Percentiles rank a stretch among this genome's conserved stretches.
Conservation (phyloP, 2,113 vertebrate genomes). For the Hiodon tergisus region DNA sequence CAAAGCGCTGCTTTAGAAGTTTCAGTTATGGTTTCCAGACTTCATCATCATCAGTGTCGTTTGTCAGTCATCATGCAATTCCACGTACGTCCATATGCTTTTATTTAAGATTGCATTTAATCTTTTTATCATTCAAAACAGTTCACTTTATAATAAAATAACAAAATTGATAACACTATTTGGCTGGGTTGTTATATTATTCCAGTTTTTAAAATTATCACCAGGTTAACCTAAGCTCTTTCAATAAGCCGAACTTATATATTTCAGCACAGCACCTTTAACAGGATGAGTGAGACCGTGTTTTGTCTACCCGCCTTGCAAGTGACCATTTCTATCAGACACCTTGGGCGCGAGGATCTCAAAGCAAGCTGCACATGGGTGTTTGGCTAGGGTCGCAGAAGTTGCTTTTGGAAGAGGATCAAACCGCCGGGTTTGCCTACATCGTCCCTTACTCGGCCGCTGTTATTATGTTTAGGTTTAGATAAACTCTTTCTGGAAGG, state of each 20-base stretch:
- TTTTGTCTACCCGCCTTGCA: conserved; percentile 50
- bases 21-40: too few relatives aligned
- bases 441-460: conserved; percentile 60
- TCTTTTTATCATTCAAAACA: too few relatives aligned
- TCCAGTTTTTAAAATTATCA: too few relatives aligned
- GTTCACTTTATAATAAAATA: too few relatives aligned
- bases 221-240: neutral
- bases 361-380: conserved; percentile 53
- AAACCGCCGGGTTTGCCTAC: conserved; percentile 61
- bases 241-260: neutral
- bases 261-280: conserved; percentile 23
- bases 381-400: conserved; percentile 65
- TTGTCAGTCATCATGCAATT: too few relatives aligned
- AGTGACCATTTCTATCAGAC: conserved; percentile 61
- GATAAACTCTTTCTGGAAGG: conserved; percentile 78
- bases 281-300: conserved; percentile 38
- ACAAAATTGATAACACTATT: too few relatives aligned
- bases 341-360: conserved; percentile 58
- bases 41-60: too few relatives aligned
- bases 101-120: too few relatives aligned
- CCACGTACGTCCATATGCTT: too few relatives aligned
- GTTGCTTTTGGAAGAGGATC: conserved; percentile 80
- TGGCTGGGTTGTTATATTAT: too few relatives aligned
- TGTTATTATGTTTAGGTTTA: conserved; percentile 80
- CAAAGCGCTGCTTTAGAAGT: too few relatives aligned